A percentile compares a stretch with the other conserved stretches of the same genome.
Evolutionary conservation across 2,888 invertebrate species (phyloP).

Genomic region (Tipula unca): DNA sequence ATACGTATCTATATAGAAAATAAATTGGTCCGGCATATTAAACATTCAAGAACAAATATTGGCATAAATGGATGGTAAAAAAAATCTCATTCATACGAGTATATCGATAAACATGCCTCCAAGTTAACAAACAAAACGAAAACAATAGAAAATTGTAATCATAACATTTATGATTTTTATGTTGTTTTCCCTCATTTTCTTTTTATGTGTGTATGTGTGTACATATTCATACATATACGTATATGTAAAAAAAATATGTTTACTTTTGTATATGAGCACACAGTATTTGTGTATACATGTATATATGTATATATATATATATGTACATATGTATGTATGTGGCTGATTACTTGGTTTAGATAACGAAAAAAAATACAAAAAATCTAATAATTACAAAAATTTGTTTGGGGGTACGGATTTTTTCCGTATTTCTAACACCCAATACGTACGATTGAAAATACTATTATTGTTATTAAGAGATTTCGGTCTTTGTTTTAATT

Average conservation of each 20-base stretch:
- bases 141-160: slow-evolving; percentile 9
- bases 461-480: background rate
- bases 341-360: background rate
- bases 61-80: background rate
- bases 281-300: background rate
- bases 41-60: background rate
- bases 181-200: background rate
- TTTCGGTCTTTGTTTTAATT: background rate
- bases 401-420: background rate
- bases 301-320: background rate
- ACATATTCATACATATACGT: background rate
- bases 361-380: background rate
- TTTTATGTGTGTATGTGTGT: background rate
- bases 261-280: background rate
- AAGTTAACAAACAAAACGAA: background rate
- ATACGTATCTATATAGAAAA: too few species aligned
- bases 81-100: background rate
- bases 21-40: background rate
- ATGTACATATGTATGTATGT: background rate
- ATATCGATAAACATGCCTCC: background rate
- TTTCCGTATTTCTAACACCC: background rate
- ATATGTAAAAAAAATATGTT: background rate
- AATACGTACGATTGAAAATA: background rate
- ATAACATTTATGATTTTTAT: background rate
- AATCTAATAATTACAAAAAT: background rate